phyloP scores from a whole-genome alignment of 2,797 vertebrate species.

The Gymnoscopelus braueri region DNA sequence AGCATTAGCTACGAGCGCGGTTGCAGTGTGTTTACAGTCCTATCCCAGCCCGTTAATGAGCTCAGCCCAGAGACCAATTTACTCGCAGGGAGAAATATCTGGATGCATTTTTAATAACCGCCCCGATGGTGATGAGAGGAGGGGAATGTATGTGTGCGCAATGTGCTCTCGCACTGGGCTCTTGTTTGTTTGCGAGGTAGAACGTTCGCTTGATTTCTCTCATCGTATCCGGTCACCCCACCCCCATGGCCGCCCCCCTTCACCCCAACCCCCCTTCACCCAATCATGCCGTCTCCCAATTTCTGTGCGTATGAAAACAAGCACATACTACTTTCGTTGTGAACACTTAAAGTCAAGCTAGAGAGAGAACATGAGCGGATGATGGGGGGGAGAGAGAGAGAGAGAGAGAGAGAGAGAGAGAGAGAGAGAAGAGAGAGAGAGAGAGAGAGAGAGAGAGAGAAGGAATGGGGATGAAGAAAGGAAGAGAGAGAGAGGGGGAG shows the following conservation, averaged over 20 bases:
- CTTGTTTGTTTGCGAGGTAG: slow-evolving; percentile 51
- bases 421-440: slow-evolving; percentile 44
- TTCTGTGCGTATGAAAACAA: slow-evolving; percentile 51
- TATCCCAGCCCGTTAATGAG: slow-evolving; percentile 77
- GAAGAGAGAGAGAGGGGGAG: slow-evolving; percentile 39
- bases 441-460: slow-evolving; percentile 27
- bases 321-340: slow-evolving; percentile 72
- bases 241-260: slow-evolving; percentile 57
- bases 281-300: neutral
- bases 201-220: slow-evolving; percentile 29
- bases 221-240: slow-evolving; percentile 63
- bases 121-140: slow-evolving; percentile 75
- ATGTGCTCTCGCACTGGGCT: slow-evolving; percentile 65
- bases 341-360: slow-evolving; percentile 72
- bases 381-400: slow-evolving; percentile 45
- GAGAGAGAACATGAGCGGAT: slow-evolving; percentile 42
- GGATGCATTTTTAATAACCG: slow-evolving; percentile 84
- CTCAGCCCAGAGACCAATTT: slow-evolving; percentile 79
- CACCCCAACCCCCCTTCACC: slow-evolving; percentile 24
- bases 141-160: slow-evolving; percentile 62
- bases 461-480: slow-evolving; percentile 24
- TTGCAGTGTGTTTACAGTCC: slow-evolving; percentile 76
- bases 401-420: slow-evolving; percentile 44
- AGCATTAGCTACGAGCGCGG: slow-evolving; percentile 65
- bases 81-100: slow-evolving; percentile 75